Evolutionary conservation across 2,888 invertebrate genomes (phyloP), one percentile per base, ranked within the genome.

Genomic region (Drosophila nigritarsus): DNA sequence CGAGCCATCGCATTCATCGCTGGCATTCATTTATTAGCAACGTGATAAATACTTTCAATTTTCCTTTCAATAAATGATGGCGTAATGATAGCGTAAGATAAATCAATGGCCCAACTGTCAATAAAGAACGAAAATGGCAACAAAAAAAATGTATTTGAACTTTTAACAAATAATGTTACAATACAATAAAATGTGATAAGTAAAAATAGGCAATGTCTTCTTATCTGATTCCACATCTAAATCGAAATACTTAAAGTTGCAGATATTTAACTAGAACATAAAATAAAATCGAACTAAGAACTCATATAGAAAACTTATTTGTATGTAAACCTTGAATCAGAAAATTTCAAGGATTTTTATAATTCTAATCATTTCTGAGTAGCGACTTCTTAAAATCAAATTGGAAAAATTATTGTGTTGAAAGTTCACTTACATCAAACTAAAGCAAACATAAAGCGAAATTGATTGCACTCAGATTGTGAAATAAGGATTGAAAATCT

Each of bases 31-130:
- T 86, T 86, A 86, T 86, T 86, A 90, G 86, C 89, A 90, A 78
- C 82, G 89, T 86, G 86, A 86, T 86, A 86, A 86, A 86, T 87
- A 90, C 90, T 90, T 90, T 90, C 86, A 87, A 87, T 87, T 87
- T 90, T 90, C 73, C 87, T 75, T 82, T 84, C 90, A 90, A 87
- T 87, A 90, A 87, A 90, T 86, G 85, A 89, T 85, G 89, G 75
- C 85, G 85, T 89, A 89, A 85, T 85, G 89, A 85, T 85, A 18
- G 45, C 45, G 45, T 88, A 90, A 85, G 78, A 80, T 83, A 86
- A 78, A 86, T 86, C 90, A 88, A 90, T 79, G 75, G 58, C 75
- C 53, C 53, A 66, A 51, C 80, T 75, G 63, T 78, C 71, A 64
- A 54, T 77, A 60, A 32, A 32, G 40, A 20, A 27, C 13, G 13